These are phyloP conservation scores for Frieseomelitta varia DNA, from an alignment of 1,140 invertebrate genomes.

Conservation along the genomic window DNA sequence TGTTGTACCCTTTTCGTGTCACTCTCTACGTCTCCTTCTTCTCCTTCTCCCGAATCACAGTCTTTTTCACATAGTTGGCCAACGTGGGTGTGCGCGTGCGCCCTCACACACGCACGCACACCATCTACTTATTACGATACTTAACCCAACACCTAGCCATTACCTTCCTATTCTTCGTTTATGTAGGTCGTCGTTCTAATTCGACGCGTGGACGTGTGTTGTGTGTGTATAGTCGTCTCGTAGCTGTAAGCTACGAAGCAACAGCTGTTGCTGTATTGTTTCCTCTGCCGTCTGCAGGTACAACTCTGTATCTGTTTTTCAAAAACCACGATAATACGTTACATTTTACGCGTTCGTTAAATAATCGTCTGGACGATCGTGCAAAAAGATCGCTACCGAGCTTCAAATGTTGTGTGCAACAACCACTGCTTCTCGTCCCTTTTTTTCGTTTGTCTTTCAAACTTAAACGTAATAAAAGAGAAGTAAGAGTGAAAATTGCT, in stretches of 20 bases:
- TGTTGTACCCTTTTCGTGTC: conserved; percentile 60
- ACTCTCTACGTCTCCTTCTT: conserved; percentile 32
- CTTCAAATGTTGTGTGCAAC: neutral
- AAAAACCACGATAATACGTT: conserved; percentile 6
- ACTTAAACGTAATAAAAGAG: neutral
- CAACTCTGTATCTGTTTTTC: neutral
- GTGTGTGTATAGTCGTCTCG: conserved; percentile 31
- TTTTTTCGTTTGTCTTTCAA: no score
- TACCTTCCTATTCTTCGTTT: conserved; percentile 66
- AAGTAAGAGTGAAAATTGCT: neutral
- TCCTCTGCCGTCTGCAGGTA: conserved; percentile 48
- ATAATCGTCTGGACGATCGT: neutral
- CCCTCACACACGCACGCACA: conserved; percentile 17
- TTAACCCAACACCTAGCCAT: conserved; percentile 57
- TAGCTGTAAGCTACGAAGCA: conserved; percentile 55
- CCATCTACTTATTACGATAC: conserved; percentile 48
- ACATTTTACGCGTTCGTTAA: neutral
- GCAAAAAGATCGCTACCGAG: neutral
- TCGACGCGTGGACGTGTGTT: conserved; percentile 42
- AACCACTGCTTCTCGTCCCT: no score
- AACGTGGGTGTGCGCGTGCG: conserved; percentile 37
- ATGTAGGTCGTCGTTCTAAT: conserved; percentile 67
- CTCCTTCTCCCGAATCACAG: conserved; percentile 15
- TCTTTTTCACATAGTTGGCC: conserved; percentile 23
- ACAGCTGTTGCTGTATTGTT: conserved; percentile 68